phyloP scores from a whole-genome alignment of 2,888 invertebrate species.

The Drosophila incognita region DNA sequence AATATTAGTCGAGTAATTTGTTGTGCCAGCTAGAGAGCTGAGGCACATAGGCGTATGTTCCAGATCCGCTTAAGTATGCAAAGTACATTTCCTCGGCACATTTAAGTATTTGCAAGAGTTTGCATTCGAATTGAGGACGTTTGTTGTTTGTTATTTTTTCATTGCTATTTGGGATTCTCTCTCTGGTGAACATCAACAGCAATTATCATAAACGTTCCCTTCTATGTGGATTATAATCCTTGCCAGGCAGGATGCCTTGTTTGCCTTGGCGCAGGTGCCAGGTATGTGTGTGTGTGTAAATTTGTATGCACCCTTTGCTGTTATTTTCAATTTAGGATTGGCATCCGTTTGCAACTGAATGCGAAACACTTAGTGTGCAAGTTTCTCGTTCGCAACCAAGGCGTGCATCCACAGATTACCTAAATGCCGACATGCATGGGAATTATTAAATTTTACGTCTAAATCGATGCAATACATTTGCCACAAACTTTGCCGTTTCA shows the following conservation, averaged over 20 bases:
- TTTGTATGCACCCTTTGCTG: slow-evolving; percentile 30
- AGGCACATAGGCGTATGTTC: neutral
- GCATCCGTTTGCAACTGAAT: slow-evolving; percentile 44
- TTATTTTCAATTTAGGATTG: slow-evolving; percentile 47
- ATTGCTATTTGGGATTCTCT: slow-evolving; percentile 25
- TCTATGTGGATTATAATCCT: neutral
- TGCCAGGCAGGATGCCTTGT: slow-evolving; percentile 8
- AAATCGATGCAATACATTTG: slow-evolving; percentile 10
- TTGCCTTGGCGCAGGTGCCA: slow-evolving; percentile 10
- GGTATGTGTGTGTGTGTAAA: neutral
- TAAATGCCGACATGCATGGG: slow-evolving; percentile 32
- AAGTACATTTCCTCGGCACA: slow-evolving; percentile 11
- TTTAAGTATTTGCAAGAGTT: slow-evolving; percentile 6
- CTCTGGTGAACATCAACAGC: slow-evolving; percentile 28
- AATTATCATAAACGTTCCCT: slow-evolving; percentile 60
- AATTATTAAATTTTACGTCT: slow-evolving; percentile 15
- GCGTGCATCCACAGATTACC: slow-evolving; percentile 55
- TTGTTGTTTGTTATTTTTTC: slow-evolving; percentile 7
- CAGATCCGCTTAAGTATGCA: slow-evolving; percentile 13
- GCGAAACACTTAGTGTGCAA: slow-evolving; percentile 16
- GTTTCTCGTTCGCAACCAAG: slow-evolving; percentile 13
- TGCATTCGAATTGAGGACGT: neutral
- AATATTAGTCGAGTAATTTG: slow-evolving; percentile 73
- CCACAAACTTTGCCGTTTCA: slow-evolving; percentile 29
- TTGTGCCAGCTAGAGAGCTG: slow-evolving; percentile 25